A percentile compares a stretch with the other conserved stretches of the same genome.
Conservation (phyloP, 2,113 vertebrate genomes). For the Tetrax tetrax region DNA sequence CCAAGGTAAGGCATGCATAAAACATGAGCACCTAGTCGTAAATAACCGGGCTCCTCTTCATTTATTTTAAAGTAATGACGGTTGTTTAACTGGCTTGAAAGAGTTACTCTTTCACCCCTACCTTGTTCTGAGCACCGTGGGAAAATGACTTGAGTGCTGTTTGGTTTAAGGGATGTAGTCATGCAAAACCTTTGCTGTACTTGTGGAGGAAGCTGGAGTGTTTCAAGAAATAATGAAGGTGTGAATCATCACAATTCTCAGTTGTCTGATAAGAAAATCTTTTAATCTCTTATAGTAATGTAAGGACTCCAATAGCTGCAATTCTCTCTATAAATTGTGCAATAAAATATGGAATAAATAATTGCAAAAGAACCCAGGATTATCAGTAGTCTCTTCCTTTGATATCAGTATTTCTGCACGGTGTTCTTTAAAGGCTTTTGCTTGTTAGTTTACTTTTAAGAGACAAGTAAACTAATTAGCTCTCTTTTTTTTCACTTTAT, state of each 20-base stretch:
- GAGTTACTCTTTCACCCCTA: slow-evolving; percentile 63
- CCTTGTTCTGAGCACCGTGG: slow-evolving; percentile 51
- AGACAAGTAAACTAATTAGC: slow-evolving; percentile 45
- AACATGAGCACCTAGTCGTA: slow-evolving; percentile 31
- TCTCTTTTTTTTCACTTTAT: not conserved
- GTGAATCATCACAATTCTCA: slow-evolving; percentile 64
- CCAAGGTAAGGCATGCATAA: slow-evolving; percentile 51
- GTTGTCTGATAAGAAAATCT: slow-evolving; percentile 59
- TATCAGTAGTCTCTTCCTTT: slow-evolving; percentile 28
- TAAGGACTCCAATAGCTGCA: slow-evolving; percentile 12
- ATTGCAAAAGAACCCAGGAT: slow-evolving; percentile 22
- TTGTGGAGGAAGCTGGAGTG: slow-evolving; percentile 61
- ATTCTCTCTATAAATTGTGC: slow-evolving; percentile 41
- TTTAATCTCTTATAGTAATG: slow-evolving; percentile 41
- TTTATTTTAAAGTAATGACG: slow-evolving; percentile 58
- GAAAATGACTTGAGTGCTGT: slow-evolving; percentile 47
- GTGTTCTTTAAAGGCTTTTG: slow-evolving; percentile 34
- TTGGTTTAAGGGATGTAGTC: slow-evolving; percentile 65
- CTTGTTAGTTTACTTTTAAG: slow-evolving; percentile 23
- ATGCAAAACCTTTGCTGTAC: slow-evolving; percentile 60
- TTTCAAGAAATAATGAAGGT: slow-evolving; percentile 64
- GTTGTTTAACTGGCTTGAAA: slow-evolving; percentile 62
- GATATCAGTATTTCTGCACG: slow-evolving; percentile 25
- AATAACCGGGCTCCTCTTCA: slow-evolving; percentile 56
- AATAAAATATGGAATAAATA: slow-evolving; percentile 55